A percentile compares a stretch with the other conserved stretches of the same genome.
phyloP scores from a whole-genome alignment of 1,140 invertebrate species.

The Drosophila truncata region DNA sequence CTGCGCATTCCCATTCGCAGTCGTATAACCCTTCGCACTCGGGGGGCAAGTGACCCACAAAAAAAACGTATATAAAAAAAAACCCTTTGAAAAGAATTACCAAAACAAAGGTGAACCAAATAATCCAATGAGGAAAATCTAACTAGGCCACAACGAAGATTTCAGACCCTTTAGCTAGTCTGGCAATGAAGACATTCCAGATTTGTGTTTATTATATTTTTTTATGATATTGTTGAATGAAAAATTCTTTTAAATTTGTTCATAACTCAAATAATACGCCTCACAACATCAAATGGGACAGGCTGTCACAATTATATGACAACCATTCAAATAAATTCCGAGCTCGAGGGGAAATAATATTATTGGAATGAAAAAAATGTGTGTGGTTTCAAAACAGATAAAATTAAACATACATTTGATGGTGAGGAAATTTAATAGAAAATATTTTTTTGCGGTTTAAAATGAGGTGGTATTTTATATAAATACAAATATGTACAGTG shows the following conservation, averaged over 20 bases:
- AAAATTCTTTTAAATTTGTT: neutral
- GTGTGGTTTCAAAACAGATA: slow-evolving; percentile 8
- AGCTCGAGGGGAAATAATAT: neutral
- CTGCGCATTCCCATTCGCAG: slow-evolving; percentile 9
- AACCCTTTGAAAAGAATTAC: slow-evolving; percentile 34
- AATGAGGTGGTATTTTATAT: neutral
- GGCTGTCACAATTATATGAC: slow-evolving; percentile 16
- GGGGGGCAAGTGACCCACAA: slow-evolving; percentile 46
- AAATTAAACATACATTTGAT: slow-evolving; percentile 2
- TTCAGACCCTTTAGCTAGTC: slow-evolving; percentile 15
- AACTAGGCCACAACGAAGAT: slow-evolving; percentile 41
- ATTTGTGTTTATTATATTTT: slow-evolving; percentile 18
- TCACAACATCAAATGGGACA: slow-evolving; percentile 8
- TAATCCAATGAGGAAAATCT: slow-evolving; percentile 37
- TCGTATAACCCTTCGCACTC: slow-evolving; percentile 40
- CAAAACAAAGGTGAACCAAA: slow-evolving; percentile 44
- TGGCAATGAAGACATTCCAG: slow-evolving; percentile 1
- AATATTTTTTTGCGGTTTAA: neutral
- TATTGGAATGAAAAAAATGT: slow-evolving; percentile 2
- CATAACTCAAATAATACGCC: slow-evolving; percentile 6
- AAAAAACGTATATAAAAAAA: neutral
- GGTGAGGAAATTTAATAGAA: neutral
- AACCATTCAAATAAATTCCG: slow-evolving; percentile 13
- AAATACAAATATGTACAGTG: neutral
- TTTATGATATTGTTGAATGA: slow-evolving; percentile 1